Conservation (phyloP, 37 sponge, comb jelly and placozoan genomes). For the Halichondria panicea region DNA sequence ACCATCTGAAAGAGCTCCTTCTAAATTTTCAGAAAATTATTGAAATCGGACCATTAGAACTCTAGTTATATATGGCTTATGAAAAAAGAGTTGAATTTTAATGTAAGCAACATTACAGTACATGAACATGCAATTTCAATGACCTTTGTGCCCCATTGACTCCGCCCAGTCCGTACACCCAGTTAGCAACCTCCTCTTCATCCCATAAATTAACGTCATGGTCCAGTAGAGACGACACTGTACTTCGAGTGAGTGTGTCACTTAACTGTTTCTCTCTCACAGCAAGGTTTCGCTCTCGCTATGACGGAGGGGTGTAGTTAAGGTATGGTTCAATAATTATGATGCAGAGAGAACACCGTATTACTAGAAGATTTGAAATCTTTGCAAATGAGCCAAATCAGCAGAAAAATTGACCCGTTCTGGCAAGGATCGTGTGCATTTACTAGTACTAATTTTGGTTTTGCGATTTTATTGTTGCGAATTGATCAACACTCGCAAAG, state of each 20-base stretch:
- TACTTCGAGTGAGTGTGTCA: neutral
- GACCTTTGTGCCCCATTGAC: neutral
- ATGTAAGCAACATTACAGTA: too few relatives aligned
- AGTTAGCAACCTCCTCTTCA: constrained; percentile 79
- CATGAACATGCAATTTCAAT: constrained; percentile 9
- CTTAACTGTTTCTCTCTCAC: constrained; percentile 59
- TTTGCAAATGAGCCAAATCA: too few relatives aligned
- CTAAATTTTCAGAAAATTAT: too few relatives aligned
- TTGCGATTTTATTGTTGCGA: too few relatives aligned
- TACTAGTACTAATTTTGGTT: too few relatives aligned
- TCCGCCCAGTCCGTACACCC: constrained; percentile 42
- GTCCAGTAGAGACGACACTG: neutral
- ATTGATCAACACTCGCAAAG: too few relatives aligned
- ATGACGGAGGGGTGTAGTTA: neutral
- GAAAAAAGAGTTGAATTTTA: too few relatives aligned
- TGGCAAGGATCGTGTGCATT: too few relatives aligned
- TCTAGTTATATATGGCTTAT: too few relatives aligned
- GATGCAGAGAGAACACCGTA: neutral
- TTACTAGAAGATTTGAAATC: neutral
- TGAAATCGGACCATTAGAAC: too few relatives aligned
- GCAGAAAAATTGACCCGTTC: too few relatives aligned
- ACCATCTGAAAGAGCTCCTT: too few relatives aligned
- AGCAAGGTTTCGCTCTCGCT: constrained; percentile 52
- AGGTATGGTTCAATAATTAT: neutral
- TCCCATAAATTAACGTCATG: constrained; percentile 64